phyloP scores from a whole-genome alignment of 23 tunicate genomes.

The Corella eumyota region DNA sequence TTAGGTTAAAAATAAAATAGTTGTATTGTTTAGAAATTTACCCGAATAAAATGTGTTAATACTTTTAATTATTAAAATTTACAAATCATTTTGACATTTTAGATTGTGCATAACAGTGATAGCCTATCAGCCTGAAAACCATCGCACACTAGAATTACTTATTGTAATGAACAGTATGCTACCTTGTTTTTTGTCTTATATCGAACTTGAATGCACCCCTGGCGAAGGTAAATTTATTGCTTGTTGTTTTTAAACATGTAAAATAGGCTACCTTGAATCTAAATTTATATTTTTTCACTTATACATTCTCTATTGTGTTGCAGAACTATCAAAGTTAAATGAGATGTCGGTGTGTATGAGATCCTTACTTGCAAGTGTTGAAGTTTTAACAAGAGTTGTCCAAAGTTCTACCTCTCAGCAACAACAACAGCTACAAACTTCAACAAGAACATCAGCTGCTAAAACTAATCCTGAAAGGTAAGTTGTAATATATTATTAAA shows the following conservation, averaged over 20 bases:
- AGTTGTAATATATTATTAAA: no score
- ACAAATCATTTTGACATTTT: not conserved
- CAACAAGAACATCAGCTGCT: no score
- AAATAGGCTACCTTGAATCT: no score
- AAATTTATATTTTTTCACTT: no score
- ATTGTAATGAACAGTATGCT: conserved; percentile 56
- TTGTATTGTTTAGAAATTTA: not conserved
- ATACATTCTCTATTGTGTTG: no score
- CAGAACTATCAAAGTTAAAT: conserved; percentile 16
- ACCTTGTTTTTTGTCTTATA: conserved; percentile 50
- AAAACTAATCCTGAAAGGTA: no score
- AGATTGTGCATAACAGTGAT: conserved; percentile 86
- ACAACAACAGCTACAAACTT: conserved; percentile 15
- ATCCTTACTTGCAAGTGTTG: conserved; percentile 54
- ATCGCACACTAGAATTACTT: conserved; percentile 63
- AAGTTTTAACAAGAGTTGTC: conserved; percentile 37
- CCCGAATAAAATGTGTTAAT: not conserved
- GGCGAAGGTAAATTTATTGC: conserved; percentile 12
- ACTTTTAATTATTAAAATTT: not conserved
- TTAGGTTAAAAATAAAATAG: conserved; percentile 10
- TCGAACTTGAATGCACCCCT: conserved; percentile 8
- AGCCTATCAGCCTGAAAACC: conserved; percentile 69
- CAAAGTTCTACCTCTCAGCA: conserved; percentile 18
- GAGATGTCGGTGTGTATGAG: conserved; percentile 37
- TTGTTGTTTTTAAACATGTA: not conserved